Percentiles rank a stretch among this genome's conserved stretches.
Conservation (phyloP, 2,888 invertebrate genomes). For the Clusia tigrina region DNA sequence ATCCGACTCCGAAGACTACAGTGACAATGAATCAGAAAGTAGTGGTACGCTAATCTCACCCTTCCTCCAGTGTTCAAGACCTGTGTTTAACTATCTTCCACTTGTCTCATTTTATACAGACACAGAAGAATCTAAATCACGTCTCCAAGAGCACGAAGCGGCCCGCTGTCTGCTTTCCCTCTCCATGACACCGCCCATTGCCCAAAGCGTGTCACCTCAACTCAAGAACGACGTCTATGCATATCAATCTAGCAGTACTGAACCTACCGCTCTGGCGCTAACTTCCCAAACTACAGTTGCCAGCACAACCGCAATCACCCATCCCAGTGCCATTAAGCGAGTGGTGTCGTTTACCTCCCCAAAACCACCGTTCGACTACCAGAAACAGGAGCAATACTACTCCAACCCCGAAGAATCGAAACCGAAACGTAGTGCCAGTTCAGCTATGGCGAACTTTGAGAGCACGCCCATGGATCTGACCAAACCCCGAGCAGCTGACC, state of each 20-base stretch:
- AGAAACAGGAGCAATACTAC: conserved; percentile 64
- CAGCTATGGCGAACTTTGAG: conserved; percentile 48
- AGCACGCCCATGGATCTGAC: conserved; percentile 63
- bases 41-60: too few relatives aligned
- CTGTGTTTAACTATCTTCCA: background rate
- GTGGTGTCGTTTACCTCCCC: conserved; percentile 61
- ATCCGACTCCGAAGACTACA: conserved; percentile 75
- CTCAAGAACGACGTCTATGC: conserved; percentile 37
- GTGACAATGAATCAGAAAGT: conserved; percentile 72
- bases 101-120: conserved; percentile 59
- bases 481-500: conserved; percentile 52
- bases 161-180: conserved; percentile 82
- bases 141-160: conserved; percentile 85
- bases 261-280: background rate
- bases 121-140: conserved; percentile 73
- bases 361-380: conserved; percentile 63
- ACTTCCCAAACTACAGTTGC: background rate
- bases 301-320: background rate
- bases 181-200: conserved; percentile 67
- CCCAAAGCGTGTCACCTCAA: conserved; percentile 59
- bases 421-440: conserved; percentile 44
- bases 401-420: conserved; percentile 62
- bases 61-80: conserved; percentile 55
- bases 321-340: conserved; percentile 42
- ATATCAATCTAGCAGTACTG: conserved; percentile 36